These are phyloP conservation scores for Hylomyscus alleni DNA, from an alignment of 2,797 vertebrate species.

Conservation along the genomic window DNA sequence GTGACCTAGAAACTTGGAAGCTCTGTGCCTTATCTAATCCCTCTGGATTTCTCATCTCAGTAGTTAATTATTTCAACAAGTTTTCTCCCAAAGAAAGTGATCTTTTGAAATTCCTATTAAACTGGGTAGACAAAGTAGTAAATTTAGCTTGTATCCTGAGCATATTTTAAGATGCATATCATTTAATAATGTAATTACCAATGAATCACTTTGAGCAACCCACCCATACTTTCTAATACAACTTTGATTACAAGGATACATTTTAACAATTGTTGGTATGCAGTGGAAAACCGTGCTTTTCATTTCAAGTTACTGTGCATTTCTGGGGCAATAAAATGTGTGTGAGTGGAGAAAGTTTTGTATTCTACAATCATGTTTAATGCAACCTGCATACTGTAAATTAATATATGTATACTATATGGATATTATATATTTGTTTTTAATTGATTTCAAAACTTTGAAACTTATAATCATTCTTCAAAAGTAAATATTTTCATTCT, in stretches of 20 bases:
- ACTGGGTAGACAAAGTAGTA: constrained; percentile 47
- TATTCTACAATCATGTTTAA: constrained; percentile 34
- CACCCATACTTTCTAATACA: constrained; percentile 48
- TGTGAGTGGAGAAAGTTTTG: constrained; percentile 11
- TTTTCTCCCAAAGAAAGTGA: constrained; percentile 66
- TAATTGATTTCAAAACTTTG: constrained; percentile 59
- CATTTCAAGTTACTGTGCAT: background rate
- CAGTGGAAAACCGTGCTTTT: constrained; percentile 33
- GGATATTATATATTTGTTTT: constrained; percentile 74
- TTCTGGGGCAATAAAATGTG: constrained; percentile 24
- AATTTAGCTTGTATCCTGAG: constrained; percentile 54
- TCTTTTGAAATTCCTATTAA: constrained; percentile 72
- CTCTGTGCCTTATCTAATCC: constrained; percentile 68
- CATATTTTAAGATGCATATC: constrained; percentile 29
- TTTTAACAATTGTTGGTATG: constrained; percentile 22
- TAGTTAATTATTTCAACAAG: constrained; percentile 80
- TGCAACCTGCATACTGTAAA: constrained; percentile 49
- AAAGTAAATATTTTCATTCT: background rate
- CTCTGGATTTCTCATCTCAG: constrained; percentile 43
- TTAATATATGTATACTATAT: background rate
- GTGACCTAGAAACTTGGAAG: constrained; percentile 76
- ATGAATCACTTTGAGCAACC: background rate
- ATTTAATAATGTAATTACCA: constrained; percentile 50
- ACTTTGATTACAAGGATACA: constrained; percentile 39
- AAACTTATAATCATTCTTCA: background rate